Percentiles rank a stretch among this genome's conserved stretches.
Conservation (phyloP, 2,888 invertebrate species). For the Allolobophora icterica region DNA sequence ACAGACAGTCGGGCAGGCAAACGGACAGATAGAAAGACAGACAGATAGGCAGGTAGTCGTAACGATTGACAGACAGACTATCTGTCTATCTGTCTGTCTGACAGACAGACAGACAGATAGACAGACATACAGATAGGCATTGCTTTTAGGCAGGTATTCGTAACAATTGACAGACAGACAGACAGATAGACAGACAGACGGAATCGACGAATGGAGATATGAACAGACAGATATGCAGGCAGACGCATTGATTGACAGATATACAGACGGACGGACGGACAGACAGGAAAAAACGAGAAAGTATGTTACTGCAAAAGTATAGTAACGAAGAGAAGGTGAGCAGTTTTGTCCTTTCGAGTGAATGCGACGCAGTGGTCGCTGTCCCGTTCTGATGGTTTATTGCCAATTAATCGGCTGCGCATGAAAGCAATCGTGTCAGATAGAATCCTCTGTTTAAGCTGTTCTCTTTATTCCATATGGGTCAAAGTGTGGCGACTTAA, state of each 20-base stretch:
- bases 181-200: too few relatives aligned
- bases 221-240: neutral
- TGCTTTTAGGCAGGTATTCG: too few relatives aligned
- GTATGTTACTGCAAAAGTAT: too few relatives aligned
- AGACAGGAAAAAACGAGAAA: neutral
- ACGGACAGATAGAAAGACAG: too few relatives aligned
- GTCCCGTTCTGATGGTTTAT: neutral
- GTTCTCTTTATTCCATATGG: neutral
- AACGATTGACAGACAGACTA: too few relatives aligned
- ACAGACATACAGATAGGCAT: too few relatives aligned
- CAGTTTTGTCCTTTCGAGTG: neutral
- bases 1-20: too few relatives aligned
- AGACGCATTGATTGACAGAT: neutral
- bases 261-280: neutral
- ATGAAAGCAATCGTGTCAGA: neutral
- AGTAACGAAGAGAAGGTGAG: neutral
- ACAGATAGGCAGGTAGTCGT: too few relatives aligned
- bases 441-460: neutral
- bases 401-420: neutral
- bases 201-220: too few relatives aligned
- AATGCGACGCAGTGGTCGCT: neutral
- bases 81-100: too few relatives aligned
- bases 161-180: too few relatives aligned
- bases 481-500: neutral
- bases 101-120: too few relatives aligned